Evolutionary conservation across 2,797 vertebrate species (phyloP).

Genomic region (Enteromius mattozi): DNA sequence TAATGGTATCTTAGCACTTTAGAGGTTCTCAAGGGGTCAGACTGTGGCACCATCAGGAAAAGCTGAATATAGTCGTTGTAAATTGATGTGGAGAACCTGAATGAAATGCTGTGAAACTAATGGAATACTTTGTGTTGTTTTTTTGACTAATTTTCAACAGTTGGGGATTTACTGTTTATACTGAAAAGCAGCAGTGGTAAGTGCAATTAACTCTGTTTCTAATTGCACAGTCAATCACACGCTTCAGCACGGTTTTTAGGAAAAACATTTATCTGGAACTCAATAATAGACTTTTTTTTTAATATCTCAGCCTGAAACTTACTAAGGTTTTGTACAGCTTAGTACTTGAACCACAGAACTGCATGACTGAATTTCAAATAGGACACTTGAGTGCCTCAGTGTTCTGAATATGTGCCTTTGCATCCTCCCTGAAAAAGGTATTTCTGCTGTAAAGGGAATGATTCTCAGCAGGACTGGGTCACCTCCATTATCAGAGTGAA

Average conservation of each 20-base stretch:
- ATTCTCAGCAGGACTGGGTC: slow-evolving; percentile 88
- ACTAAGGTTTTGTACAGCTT: slow-evolving; percentile 29
- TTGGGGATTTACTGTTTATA: slow-evolving; percentile 90
- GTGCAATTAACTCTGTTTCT: slow-evolving; percentile 66
- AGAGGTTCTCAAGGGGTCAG: slow-evolving; percentile 54
- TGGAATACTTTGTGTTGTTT: slow-evolving; percentile 67
- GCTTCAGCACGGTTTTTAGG: slow-evolving; percentile 30
- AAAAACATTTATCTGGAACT: slow-evolving; percentile 4
- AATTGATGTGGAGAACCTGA: slow-evolving; percentile 57
- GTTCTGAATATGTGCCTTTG: slow-evolving; percentile 23
- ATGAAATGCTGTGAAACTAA: slow-evolving; percentile 64
- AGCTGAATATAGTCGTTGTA: slow-evolving; percentile 52
- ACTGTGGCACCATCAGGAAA: slow-evolving; percentile 49
- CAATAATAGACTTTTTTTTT: slow-evolving; percentile 8
- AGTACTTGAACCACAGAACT: slow-evolving; percentile 22
- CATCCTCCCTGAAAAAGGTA: slow-evolving; percentile 78
- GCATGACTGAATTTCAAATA: slow-evolving; percentile 36
- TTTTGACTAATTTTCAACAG: slow-evolving; percentile 72
- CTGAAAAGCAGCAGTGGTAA: slow-evolving; percentile 95
- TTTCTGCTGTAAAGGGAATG: slow-evolving; percentile 88
- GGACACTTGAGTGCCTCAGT: slow-evolving; percentile 36
- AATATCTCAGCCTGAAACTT: slow-evolving; percentile 5
- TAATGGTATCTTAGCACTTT: slow-evolving; percentile 58
- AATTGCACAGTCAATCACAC: slow-evolving; percentile 55
- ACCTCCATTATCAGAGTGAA: slow-evolving; percentile 87